Base-by-base conservation (phyloP, 2,797 vertebrate species). In the Mus caroli region DNA sequence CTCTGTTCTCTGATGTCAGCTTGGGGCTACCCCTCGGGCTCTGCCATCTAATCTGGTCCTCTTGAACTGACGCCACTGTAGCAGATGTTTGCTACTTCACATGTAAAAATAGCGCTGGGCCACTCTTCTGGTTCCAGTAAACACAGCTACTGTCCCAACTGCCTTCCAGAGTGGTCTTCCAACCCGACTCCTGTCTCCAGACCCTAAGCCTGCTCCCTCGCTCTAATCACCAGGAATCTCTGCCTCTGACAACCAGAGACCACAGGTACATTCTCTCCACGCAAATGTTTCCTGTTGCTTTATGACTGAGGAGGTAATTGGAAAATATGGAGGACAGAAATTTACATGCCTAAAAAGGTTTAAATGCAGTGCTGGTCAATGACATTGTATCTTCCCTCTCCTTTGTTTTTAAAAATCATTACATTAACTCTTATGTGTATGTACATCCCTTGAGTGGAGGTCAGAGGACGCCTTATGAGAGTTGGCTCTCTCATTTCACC, bases 101-200 rank as follows among this genome's bases (percentile, higher is more conserved):
- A 40, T 43, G 90, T 88, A 71, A 77, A 96, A 97, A 97, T 83
- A 95, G 73, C 40, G 14, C 56, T 34, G 67, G 60, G 75, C 88
- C 60, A 79, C 79, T 64, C 75, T 78, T 2, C 28, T 37, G 67
- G n/a, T 71, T 46, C 40, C 60, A 37, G n/a, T 69, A 64, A 62
- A 71, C 80, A 69, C 8, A 52, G 37, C 7, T 77, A 73, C 76
- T 13, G 37, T 90, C 46, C 54, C 52, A 28, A 22, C 77, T 77
- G 89, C 40, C 43, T 37, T 71, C 46, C 54, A 50, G 58, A 19
- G 50, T 8, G 26, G 19, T 58, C 50, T 67, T 89, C 19, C 17
- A 10, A 13, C 26, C 58, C 69, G 20, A 79, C 52, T 10, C 83
- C 26, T 6, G 10, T 12, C n/a, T 58, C 69, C 24, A 10, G 31